These are phyloP conservation scores for Cygnus buccinator DNA, from an alignment of 2,113 vertebrate genomes.

Conservation along the genomic window DNA sequence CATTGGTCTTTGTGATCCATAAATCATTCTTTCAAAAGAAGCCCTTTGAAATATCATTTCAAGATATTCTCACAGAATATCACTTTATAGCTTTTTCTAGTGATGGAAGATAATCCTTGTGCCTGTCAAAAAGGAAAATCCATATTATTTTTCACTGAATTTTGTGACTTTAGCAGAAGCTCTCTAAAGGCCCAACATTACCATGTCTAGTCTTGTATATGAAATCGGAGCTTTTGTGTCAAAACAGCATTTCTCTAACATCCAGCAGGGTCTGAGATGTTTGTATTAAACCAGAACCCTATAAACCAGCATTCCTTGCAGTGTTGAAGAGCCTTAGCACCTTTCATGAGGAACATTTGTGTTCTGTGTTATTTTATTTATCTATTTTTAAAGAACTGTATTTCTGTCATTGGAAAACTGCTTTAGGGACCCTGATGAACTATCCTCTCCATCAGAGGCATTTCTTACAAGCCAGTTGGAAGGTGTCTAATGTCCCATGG, in stretches of 20 bases:
- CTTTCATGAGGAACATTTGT: neutral
- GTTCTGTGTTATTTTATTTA: neutral
- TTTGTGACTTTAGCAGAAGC: slow-evolving; percentile 15
- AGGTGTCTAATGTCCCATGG: rapidly evolving
- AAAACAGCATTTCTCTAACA: slow-evolving; percentile 3
- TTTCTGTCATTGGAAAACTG: neutral
- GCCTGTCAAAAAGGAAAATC: slow-evolving; percentile 61
- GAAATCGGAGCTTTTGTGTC: slow-evolving; percentile 7
- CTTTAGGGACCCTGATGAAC: neutral
- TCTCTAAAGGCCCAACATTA: slow-evolving; percentile 14
- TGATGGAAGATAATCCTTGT: slow-evolving; percentile 52
- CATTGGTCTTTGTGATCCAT: slow-evolving; percentile 76
- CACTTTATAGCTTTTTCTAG: slow-evolving; percentile 63
- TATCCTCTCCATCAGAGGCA: neutral
- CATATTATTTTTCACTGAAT: slow-evolving; percentile 46
- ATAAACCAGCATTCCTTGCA: neutral
- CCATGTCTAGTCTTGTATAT: neutral
- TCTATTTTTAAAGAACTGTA: neutral
- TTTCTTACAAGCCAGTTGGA: neutral
- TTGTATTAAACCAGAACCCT: neutral
- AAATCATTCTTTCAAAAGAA: slow-evolving; percentile 79
- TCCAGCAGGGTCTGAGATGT: neutral
- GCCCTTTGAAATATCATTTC: slow-evolving; percentile 75
- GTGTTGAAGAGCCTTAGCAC: neutral
- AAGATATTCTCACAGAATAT: slow-evolving; percentile 67